A percentile compares a stretch with the other conserved stretches of the same genome.
phyloP scores from a whole-genome alignment of 2,113 vertebrate genomes.

The Heterotis niloticus region DNA sequence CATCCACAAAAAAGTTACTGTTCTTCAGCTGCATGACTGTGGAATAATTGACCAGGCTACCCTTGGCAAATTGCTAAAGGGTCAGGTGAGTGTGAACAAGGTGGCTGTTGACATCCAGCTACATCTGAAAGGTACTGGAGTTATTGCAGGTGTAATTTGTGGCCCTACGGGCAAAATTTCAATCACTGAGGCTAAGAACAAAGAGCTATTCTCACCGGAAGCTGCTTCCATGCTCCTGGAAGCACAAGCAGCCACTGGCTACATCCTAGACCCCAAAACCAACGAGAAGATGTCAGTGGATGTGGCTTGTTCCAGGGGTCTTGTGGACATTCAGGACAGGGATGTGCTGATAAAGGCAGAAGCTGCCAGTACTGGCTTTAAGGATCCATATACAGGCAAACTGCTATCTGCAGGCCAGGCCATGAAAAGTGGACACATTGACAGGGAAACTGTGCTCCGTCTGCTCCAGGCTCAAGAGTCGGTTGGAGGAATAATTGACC shows the following conservation, averaged over 20 bases:
- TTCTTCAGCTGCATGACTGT: slow-evolving; percentile 85
- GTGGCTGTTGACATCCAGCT: slow-evolving; percentile 79
- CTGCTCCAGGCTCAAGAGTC: slow-evolving; percentile 86
- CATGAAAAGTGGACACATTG: slow-evolving; percentile 78
- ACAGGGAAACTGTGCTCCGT: slow-evolving; percentile 76
- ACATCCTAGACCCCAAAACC: slow-evolving; percentile 79
- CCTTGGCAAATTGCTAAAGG: slow-evolving; percentile 78
- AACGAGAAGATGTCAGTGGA: slow-evolving; percentile 83
- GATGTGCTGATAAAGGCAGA: slow-evolving; percentile 82
- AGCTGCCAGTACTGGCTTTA: slow-evolving; percentile 85
- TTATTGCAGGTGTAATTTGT: slow-evolving; percentile 79
- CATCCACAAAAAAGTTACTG: slow-evolving; percentile 83
- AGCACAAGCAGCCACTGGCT: slow-evolving; percentile 91
- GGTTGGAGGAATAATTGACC: slow-evolving; percentile 86
- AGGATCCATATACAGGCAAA: slow-evolving; percentile 88
- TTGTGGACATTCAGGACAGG: slow-evolving; percentile 83
- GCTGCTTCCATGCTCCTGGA: slow-evolving; percentile 82
- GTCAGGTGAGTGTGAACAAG: slow-evolving; percentile 79
- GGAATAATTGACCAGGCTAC: slow-evolving; percentile 82
- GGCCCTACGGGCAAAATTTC: slow-evolving; percentile 77
- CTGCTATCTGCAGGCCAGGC: slow-evolving; percentile 82
- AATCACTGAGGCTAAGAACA: slow-evolving; percentile 82
- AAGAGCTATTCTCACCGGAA: slow-evolving; percentile 74
- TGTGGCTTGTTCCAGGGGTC: slow-evolving; percentile 81
- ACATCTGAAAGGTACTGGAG: slow-evolving; percentile 79